phyloP scores from a whole-genome alignment of 2,888 invertebrate species.

The Ceraclea dissimilis region DNA sequence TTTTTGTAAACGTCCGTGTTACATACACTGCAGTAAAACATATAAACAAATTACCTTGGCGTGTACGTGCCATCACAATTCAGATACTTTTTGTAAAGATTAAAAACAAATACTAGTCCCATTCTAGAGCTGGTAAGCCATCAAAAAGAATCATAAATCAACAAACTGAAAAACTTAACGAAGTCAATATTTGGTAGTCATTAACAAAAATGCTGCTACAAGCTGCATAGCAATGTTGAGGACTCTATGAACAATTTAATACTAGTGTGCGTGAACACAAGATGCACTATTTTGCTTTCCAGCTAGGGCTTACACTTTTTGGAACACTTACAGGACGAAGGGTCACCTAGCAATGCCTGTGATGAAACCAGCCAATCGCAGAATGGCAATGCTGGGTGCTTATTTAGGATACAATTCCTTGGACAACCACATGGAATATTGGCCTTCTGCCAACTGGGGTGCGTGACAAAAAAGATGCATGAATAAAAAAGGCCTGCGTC shows the following conservation, averaged over 20 bases:
- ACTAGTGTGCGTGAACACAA: constrained; percentile 36
- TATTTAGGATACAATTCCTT: constrained; percentile 50
- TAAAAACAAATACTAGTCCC: too few species aligned
- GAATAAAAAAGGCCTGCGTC: constrained; percentile 8
- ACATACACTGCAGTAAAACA: too few species aligned
- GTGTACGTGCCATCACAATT: neutral
- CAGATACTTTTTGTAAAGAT: too few species aligned
- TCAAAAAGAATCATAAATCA: too few species aligned
- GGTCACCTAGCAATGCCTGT: constrained; percentile 27
- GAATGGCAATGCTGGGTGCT: constrained; percentile 41
- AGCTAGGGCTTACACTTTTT: constrained; percentile 52
- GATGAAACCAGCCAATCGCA: constrained; percentile 29
- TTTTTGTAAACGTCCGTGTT: too few species aligned
- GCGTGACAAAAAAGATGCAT: constrained; percentile 33
- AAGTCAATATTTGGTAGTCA: too few species aligned
- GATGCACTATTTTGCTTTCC: constrained; percentile 36
- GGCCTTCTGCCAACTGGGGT: constrained; percentile 57
- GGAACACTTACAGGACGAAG: constrained; percentile 45
- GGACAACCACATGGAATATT: constrained; percentile 50
- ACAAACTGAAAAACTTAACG: too few species aligned
- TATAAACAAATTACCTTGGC: neutral
- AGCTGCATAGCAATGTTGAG: too few species aligned
- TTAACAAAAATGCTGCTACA: too few species aligned
- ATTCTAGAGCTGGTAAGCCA: too few species aligned
- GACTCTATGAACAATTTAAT: too few species aligned